A percentile compares a stretch with the other conserved stretches of the same genome.
These are phyloP conservation scores for Melospiza georgiana DNA, from an alignment of 2,113 vertebrate species.

Conservation along the genomic window DNA sequence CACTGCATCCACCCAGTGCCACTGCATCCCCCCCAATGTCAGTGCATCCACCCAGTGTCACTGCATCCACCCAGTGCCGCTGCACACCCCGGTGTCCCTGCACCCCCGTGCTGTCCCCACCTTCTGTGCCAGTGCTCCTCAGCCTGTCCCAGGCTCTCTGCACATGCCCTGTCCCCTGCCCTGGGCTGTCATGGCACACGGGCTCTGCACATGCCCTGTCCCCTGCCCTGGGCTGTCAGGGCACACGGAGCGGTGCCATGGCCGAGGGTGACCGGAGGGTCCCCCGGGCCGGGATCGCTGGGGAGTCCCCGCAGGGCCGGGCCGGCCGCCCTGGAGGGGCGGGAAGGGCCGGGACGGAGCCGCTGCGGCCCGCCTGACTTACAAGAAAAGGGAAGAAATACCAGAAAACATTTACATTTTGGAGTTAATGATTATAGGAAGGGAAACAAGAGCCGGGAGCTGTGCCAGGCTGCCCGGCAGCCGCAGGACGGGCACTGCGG, in stretches of 20 bases:
- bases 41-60: not conserved
- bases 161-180: not conserved
- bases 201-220: not conserved
- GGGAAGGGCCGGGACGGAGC: not conserved
- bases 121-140: accelerated
- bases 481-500: not conserved
- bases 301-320: not conserved
- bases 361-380: not conserved
- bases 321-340: not conserved
- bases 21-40: too few species aligned
- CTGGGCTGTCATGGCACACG: not conserved
- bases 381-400: not conserved
- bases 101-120: accelerated
- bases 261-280: not conserved
- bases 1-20: too few species aligned
- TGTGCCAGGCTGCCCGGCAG: not conserved
- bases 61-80: not conserved
- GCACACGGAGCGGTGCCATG: not conserved
- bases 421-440: not conserved
- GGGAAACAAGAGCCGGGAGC: slow-evolving; percentile 6
- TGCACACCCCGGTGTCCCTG: too few species aligned
- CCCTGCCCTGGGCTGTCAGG: not conserved
- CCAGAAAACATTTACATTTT: not conserved
- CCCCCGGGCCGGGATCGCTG: not conserved
- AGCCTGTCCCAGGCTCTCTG: not conserved